Evolutionary conservation across 2,113 vertebrate genomes (phyloP).

Genomic region (Natator depressus): DNA sequence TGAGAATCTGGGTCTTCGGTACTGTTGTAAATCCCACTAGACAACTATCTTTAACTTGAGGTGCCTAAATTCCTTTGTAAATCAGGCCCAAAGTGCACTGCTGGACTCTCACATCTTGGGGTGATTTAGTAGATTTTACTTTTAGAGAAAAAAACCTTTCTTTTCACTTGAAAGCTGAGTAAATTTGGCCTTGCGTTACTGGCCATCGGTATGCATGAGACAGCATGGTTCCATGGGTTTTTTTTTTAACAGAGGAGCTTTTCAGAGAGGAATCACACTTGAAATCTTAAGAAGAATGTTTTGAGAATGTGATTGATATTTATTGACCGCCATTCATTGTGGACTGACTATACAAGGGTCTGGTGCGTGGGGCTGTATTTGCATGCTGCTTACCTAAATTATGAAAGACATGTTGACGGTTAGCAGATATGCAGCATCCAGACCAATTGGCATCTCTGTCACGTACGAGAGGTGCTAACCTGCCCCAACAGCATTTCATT

Average conservation of each 20-base stretch:
- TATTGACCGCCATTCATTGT: background rate
- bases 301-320: accelerated
- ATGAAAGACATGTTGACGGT: background rate
- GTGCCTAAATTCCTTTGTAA: background rate
- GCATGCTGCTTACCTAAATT: background rate
- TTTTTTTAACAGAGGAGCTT: background rate
- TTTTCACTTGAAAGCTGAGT: background rate
- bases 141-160: background rate
- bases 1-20: background rate
- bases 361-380: background rate
- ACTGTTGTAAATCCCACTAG: background rate
- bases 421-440: background rate
- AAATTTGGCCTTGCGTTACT: background rate
- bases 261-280: background rate
- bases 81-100: background rate
- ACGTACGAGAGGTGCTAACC: background rate
- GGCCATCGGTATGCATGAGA: background rate
- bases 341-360: background rate
- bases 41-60: background rate
- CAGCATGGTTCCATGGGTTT: background rate
- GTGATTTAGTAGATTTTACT: background rate
- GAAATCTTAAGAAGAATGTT: background rate
- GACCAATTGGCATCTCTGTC: background rate
- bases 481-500: background rate
- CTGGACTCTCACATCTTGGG: background rate